phyloP scores from a whole-genome alignment of 2,113 vertebrate species.

The Irena cyanogastra region DNA sequence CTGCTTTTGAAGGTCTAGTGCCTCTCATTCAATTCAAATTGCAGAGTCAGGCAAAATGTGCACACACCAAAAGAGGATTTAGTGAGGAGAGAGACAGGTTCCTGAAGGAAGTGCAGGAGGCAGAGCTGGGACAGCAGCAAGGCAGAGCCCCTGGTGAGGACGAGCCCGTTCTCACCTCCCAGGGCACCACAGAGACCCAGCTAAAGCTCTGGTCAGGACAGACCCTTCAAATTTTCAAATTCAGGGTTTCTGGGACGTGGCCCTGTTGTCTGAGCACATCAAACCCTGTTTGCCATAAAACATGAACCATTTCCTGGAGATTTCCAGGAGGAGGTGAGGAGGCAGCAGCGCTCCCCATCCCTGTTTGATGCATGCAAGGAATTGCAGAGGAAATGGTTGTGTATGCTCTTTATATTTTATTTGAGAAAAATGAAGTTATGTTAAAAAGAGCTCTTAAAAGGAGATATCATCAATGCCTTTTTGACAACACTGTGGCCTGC shows the following conservation, averaged over 20 bases:
- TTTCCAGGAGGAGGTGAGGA: not conserved
- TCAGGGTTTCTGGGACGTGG: not conserved
- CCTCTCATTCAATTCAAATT: not conserved
- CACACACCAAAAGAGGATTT: not conserved
- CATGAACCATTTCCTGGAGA: not conserved
- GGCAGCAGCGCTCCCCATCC: not conserved
- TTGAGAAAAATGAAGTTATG: not conserved
- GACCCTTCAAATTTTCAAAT: not conserved
- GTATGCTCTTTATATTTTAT: not conserved
- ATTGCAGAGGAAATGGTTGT: not conserved
- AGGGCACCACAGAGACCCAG: not conserved
- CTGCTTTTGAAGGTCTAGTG: not conserved
- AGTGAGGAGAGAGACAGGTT: not conserved
- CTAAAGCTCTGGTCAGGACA: not conserved
- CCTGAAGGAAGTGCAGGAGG: not conserved
- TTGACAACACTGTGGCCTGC: not conserved
- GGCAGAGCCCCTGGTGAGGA: not conserved
- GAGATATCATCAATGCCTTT: not conserved
- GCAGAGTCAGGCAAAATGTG: not conserved
- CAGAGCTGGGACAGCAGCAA: not conserved
- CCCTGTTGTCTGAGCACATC: not conserved
- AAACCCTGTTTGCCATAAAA: not conserved
- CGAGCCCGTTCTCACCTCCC: not conserved
- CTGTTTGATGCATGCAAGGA: not conserved
- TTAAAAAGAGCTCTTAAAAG: not conserved